Conservation (phyloP, 2,113 vertebrate genomes). For the Noturus placidus region DNA sequence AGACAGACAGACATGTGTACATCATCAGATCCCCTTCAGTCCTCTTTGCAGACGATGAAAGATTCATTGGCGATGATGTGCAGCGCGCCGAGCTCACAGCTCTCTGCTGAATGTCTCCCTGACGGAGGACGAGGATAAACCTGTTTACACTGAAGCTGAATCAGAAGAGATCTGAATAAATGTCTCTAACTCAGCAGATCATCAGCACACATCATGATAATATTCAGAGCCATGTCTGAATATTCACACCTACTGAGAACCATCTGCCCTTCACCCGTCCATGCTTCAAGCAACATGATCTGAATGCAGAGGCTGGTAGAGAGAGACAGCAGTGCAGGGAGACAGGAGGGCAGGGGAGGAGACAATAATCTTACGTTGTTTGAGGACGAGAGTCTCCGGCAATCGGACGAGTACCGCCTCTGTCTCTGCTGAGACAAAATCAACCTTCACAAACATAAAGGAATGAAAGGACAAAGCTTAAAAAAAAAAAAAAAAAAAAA, state of each 20-base stretch:
- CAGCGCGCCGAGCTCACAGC: background rate
- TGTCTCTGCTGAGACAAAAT: constrained; percentile 73
- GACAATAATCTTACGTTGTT: constrained; percentile 69
- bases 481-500: background rate
- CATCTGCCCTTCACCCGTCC: constrained; percentile 11
- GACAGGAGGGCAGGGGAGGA: background rate
- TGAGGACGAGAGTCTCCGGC: constrained; percentile 63
- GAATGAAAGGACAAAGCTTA: background rate
- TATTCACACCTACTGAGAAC: constrained; percentile 5
- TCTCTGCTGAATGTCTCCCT: background rate
- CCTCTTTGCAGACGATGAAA: background rate
- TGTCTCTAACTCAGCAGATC: background rate
- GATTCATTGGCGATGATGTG: background rate
- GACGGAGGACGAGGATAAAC: background rate
- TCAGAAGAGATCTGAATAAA: background rate
- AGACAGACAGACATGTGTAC: background rate
- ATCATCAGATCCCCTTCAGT: background rate
- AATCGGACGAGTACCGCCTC: constrained; percentile 56
- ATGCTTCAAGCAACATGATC: constrained; percentile 6
- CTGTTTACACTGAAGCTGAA: background rate
- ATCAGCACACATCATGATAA: background rate
- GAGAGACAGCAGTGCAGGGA: background rate
- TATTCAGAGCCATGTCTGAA: constrained; percentile 7
- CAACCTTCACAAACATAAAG: constrained; percentile 51
- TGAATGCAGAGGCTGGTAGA: background rate